phyloP scores from a whole-genome alignment of 35 echinoderm and acorn worm species.

The Strongylocentrotus purpuratus region DNA sequence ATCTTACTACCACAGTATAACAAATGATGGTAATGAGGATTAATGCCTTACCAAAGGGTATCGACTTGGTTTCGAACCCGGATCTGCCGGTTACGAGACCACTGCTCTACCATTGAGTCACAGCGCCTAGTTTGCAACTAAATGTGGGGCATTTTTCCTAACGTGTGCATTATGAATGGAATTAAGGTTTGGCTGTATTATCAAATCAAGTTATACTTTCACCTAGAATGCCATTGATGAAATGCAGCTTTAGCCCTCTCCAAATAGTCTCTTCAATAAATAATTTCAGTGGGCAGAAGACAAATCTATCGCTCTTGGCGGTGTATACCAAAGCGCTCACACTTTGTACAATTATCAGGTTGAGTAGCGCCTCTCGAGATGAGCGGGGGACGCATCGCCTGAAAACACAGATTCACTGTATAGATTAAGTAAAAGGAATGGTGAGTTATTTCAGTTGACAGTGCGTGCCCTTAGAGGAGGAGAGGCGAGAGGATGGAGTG shows the following conservation, averaged over 20 bases:
- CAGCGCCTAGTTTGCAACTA: no score
- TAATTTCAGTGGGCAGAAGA: not conserved
- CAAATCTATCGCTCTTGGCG: slow-evolving; percentile 1
- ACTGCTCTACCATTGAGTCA: no score
- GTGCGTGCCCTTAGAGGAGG: not conserved
- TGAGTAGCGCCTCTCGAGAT: slow-evolving; percentile 25
- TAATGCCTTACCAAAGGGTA: no score
- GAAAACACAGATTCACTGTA: not conserved
- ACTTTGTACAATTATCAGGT: slow-evolving; percentile 37
- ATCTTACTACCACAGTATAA: no score
- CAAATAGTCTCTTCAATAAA: not conserved
- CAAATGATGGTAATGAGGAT: no score
- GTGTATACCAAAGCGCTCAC: not conserved
- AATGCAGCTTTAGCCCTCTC: not conserved
- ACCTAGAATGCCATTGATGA: not conserved
- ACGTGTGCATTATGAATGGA: no score
- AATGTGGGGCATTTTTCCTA: no score
- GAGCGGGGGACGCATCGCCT: slow-evolving; percentile 24
- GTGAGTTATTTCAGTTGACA: slow-evolving; percentile 17
- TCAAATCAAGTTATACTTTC: no score
- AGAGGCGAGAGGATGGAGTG: not conserved
- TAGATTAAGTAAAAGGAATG: not conserved
- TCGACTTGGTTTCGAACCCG: no score
- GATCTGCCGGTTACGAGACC: no score
- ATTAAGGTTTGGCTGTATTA: no score